Conservation (phyloP, 2,888 invertebrate species). For the Dastarcus helophoroides region DNA sequence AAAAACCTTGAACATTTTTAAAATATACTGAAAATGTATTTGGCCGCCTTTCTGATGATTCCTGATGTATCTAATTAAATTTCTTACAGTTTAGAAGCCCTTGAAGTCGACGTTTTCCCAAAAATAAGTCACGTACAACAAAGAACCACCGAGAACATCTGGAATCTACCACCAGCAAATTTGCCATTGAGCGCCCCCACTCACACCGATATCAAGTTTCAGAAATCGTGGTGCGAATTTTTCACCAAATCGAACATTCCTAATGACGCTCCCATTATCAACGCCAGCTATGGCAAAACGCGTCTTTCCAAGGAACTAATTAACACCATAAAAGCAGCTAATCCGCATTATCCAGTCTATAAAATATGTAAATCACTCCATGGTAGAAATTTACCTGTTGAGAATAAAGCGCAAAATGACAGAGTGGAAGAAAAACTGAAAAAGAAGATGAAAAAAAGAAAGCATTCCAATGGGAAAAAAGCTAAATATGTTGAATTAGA, state of each 20-base stretch:
- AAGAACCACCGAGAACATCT: slow-evolving; percentile 24
- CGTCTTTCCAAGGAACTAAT: too few species aligned
- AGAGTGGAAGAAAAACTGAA: slow-evolving; percentile 3
- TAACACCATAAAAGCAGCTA: slow-evolving; percentile 44
- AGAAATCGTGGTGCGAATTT: neutral
- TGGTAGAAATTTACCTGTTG: too few species aligned
- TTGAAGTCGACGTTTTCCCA: slow-evolving; percentile 44
- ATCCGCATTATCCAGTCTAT: slow-evolving; percentile 54
- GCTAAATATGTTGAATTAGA: slow-evolving; percentile 32
- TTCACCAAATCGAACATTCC: too few species aligned
- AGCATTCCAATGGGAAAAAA: slow-evolving; percentile 20
- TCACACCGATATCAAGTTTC: neutral
- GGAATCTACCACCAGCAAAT: slow-evolving; percentile 28
- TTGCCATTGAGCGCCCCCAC: slow-evolving; percentile 11
- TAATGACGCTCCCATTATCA: too few species aligned
- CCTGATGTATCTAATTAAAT: slow-evolving; percentile 6
- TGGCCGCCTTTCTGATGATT: too few species aligned
- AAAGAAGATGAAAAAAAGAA: slow-evolving; percentile 11
- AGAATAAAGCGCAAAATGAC: slow-evolving; percentile 2
- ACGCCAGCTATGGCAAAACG: too few species aligned
- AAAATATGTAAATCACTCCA: slow-evolving; percentile 50
- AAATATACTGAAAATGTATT: too few species aligned
- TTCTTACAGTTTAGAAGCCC: slow-evolving; percentile 29
- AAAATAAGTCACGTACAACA: slow-evolving; percentile 55
- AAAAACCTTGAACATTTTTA: too few species aligned